Conservation (phyloP, 2,113 vertebrate species). For the Bos javanicus region DNA sequence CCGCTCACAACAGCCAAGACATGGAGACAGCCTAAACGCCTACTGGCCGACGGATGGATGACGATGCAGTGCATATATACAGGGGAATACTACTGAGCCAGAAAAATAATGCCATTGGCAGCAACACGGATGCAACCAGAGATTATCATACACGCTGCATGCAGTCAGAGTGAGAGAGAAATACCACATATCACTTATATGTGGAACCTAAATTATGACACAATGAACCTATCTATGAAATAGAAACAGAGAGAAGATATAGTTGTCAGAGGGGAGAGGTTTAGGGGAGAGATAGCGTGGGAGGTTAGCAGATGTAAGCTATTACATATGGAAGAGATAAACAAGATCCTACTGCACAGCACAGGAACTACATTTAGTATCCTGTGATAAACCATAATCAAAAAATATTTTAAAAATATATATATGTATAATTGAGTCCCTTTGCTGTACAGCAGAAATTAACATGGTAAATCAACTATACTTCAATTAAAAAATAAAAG, state of each 20-base stretch:
- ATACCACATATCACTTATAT: not conserved
- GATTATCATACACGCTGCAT: not conserved
- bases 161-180: not conserved
- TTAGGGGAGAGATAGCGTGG: not conserved
- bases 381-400: not conserved
- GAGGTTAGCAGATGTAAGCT: not conserved
- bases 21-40: not conserved
- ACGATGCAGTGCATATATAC: rapidly evolving
- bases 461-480: not conserved
- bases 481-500: not conserved
- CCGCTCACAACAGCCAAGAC: not conserved
- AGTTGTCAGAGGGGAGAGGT: not conserved
- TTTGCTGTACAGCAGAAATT: not conserved
- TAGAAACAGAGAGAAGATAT: not conserved
- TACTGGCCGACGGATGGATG: rapidly evolving
- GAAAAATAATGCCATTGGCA: not conserved
- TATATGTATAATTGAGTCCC: not conserved
- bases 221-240: not conserved
- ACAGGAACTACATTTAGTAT: not conserved
- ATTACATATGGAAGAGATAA: not conserved
- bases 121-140: not conserved
- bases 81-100: not conserved
- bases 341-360: not conserved
- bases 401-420: not conserved
- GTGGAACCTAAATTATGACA: not conserved